A percentile compares a stretch with the other conserved stretches of the same genome.
Conservation (phyloP, 2,888 invertebrate genomes). For the Patella pellucida region DNA sequence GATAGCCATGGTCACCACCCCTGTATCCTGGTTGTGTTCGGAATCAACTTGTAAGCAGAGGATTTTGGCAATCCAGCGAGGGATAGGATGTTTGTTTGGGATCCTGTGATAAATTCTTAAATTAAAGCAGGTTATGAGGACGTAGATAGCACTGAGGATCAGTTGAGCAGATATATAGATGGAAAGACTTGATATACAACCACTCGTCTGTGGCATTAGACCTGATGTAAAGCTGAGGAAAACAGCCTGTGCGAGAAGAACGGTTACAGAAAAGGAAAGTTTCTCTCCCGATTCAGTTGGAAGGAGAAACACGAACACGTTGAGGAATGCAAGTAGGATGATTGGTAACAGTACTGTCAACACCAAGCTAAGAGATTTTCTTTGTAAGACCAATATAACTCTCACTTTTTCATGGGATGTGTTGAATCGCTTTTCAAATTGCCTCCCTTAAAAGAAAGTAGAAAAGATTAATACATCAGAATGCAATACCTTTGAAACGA, state of each 20-base stretch:
- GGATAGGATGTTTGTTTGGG: not conserved
- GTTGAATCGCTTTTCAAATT: no score
- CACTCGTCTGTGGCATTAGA: not conserved
- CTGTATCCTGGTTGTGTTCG: not conserved
- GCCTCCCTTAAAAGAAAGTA: no score
- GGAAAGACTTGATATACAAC: not conserved
- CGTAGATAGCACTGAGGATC: not conserved
- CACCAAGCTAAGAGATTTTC: not conserved
- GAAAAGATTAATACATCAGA: no score
- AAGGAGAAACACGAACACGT: not conserved
- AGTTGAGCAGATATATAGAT: not conserved
- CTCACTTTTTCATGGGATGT: not conserved
- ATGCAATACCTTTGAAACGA: no score
- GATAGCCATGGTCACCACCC: not conserved
- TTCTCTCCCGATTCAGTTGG: not conserved
- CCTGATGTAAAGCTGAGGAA: not conserved
- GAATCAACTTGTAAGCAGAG: not conserved
- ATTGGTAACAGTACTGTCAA: not conserved
- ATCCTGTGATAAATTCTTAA: not conserved
- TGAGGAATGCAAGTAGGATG: not conserved
- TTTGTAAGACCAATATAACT: not conserved
- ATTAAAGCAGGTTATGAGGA: not conserved
- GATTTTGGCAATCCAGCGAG: not conserved
- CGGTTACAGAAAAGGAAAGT: not conserved
- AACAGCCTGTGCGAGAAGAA: not conserved